Base-by-base conservation (phyloP, 2,888 invertebrate genomes). In the Amorpha juglandis region DNA sequence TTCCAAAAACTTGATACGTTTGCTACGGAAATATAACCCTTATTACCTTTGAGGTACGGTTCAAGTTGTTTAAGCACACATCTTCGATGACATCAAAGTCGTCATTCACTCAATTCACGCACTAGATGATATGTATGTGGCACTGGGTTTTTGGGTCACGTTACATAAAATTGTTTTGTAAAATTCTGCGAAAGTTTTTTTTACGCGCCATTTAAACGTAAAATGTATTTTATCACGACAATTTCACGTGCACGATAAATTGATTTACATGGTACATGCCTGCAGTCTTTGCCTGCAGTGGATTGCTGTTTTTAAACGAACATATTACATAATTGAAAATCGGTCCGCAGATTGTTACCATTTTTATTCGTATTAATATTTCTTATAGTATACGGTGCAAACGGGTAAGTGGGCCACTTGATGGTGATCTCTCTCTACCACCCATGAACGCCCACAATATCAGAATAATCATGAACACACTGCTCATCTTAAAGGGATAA, bases 81-180 rank as follows among this genome's bases (percentile, higher is more conserved):
- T 74, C 70, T 67, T 65, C 68, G 79, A 79, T 75, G 80, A 78
- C 82, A 84, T 81, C 76, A 78, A 76, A 79, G 77, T 80, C 78
- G 79, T 84, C 83, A 85, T 84, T 85, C 80, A 84, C 72, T 70
- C 78, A 74, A 82, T 89, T 88, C 88, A 90, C 91, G 91, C 90
- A 90, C 90, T 84, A 86, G 73, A 90, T 88, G 82, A 78, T 82
- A 81, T 81, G 84, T 80, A 79, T 81, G 80, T 82, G 79, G 79
- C 81, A 87, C 76, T 90, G 76, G 91, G 90, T 90, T 83, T 89
- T 79, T 84, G 81, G 90, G 90, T 79, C 87, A 74, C 73, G 79
- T 88, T 89, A 87, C 79, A 81, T 84, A 87, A 87, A 58, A 77
- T 70, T 75, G 45, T 55, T 55, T 64, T 55, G 52, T 51, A 64